Conservation (phyloP, 2,797 vertebrate genomes). For the Macroramphosus scolopax region DNA sequence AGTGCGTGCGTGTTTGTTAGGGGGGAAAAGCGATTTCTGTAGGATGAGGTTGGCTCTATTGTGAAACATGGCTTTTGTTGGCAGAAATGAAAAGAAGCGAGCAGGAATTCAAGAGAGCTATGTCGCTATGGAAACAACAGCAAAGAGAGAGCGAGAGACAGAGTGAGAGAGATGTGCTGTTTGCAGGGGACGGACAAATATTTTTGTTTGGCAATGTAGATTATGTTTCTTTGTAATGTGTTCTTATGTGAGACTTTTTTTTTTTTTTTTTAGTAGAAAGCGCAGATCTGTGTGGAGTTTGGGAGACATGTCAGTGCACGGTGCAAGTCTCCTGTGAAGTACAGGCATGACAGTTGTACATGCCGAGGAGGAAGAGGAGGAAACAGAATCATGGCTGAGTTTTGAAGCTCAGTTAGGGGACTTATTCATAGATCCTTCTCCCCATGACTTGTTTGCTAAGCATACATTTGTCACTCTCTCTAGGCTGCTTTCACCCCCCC, state of each 20-base stretch:
- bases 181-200: slow-evolving; percentile 71
- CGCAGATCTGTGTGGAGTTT: background rate
- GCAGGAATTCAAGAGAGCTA: slow-evolving; percentile 76
- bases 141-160: slow-evolving; percentile 53
- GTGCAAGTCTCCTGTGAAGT: background rate
- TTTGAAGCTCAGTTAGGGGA: slow-evolving; percentile 42
- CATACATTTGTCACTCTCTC: slow-evolving; percentile 51
- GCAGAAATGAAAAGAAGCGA: slow-evolving; percentile 75
- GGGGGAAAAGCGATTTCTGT: slow-evolving; percentile 62
- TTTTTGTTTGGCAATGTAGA: slow-evolving; percentile 47
- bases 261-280: slow-evolving; percentile 3
- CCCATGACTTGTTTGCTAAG: slow-evolving; percentile 56
- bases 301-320: background rate
- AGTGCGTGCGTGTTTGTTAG: slow-evolving; percentile 5
- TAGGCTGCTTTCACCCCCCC: slow-evolving; percentile 30
- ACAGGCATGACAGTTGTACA: background rate
- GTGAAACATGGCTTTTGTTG: slow-evolving; percentile 79
- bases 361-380: slow-evolving; percentile 39
- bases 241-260: slow-evolving; percentile 16
- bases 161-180: slow-evolving; percentile 43
- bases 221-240: slow-evolving; percentile 19
- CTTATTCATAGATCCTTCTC: slow-evolving; percentile 28
- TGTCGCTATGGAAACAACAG: slow-evolving; percentile 84
- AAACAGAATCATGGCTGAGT: slow-evolving; percentile 33
- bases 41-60: slow-evolving; percentile 74